Percentiles rank a stretch among this genome's conserved stretches.
Evolutionary conservation across 2,888 invertebrate genomes (phyloP).

Genomic region (Clunio marinus): DNA sequence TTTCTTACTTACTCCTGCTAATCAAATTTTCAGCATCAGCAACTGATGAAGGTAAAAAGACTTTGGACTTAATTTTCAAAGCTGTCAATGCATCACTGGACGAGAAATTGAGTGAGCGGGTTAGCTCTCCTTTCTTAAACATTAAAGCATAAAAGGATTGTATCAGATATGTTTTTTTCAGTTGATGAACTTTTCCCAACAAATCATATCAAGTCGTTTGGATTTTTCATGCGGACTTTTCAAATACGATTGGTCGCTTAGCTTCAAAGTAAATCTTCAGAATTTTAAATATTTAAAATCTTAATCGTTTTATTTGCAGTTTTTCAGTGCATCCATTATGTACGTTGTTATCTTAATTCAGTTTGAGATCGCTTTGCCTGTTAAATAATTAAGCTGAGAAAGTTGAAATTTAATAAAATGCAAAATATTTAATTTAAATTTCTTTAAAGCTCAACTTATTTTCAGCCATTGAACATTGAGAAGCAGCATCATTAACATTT

Average conservation of each 20-base stretch:
- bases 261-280: slow-evolving; percentile 9
- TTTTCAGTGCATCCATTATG: background rate
- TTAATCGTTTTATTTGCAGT: background rate
- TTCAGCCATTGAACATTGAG: too few species aligned
- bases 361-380: background rate
- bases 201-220: background rate
- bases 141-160: background rate
- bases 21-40: background rate
- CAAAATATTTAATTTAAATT: background rate
- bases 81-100: background rate
- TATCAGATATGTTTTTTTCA: background rate
- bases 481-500: too few species aligned
- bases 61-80: background rate
- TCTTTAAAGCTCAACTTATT: too few species aligned
- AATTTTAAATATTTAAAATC: background rate
- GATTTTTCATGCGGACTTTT: slow-evolving; percentile 25
- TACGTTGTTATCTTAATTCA: slow-evolving; percentile 35
- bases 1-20: background rate
- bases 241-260: slow-evolving; percentile 1
- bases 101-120: background rate
- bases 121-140: background rate
- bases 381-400: background rate
- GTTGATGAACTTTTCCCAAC: slow-evolving; percentile 11
- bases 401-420: background rate
- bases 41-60: background rate